These are phyloP conservation scores for Isichthys henryi DNA, from an alignment of 2,113 vertebrate species.

Conservation along the genomic window DNA sequence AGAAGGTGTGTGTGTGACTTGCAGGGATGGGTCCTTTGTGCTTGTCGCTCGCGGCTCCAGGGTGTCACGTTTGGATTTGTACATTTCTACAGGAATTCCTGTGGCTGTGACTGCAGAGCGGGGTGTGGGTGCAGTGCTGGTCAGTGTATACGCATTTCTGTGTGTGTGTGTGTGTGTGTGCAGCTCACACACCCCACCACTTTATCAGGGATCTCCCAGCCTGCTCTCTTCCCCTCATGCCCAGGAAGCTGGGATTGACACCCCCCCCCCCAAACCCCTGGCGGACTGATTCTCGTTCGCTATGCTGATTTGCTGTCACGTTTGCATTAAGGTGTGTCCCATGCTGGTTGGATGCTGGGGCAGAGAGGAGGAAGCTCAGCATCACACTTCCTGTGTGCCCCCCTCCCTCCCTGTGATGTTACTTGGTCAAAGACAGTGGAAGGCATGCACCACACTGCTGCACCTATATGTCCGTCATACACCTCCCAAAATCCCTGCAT, in stretches of 20 bases:
- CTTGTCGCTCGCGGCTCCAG: not conserved
- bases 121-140: not conserved
- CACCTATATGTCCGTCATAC: not conserved
- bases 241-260: not conserved
- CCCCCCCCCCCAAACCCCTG: not conserved
- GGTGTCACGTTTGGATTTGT: not conserved
- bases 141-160: not conserved
- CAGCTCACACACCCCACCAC: not conserved
- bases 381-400: not conserved
- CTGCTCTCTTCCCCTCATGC: constrained; percentile 22
- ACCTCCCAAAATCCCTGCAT: not conserved
- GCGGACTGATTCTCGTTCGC: not conserved
- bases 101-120: not conserved
- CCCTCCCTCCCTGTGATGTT: not conserved
- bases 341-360: not conserved
- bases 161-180: not conserved
- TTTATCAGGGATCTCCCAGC: constrained; percentile 26
- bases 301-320: not conserved
- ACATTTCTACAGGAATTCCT: not conserved
- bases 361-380: constrained; percentile 7
- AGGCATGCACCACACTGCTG: not conserved
- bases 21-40: not conserved
- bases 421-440: not conserved
- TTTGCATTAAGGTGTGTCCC: not conserved
- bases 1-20: not conserved